Evolutionary conservation across 2,113 vertebrate genomes (phyloP).

Genomic region (Psophia crepitans): DNA sequence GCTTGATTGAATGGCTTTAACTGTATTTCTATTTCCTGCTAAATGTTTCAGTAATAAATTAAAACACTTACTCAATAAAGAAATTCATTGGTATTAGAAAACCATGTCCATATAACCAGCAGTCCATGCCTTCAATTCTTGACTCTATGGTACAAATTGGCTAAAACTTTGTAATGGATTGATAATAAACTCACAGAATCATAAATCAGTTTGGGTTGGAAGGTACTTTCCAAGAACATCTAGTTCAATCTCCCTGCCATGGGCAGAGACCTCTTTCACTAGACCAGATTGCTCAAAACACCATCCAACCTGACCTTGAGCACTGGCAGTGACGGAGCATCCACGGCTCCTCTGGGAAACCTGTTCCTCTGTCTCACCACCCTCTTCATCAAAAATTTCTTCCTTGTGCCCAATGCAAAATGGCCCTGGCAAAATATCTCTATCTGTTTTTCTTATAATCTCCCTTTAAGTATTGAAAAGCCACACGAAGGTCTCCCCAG

Average conservation of each 20-base stretch:
- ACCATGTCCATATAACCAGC: background rate
- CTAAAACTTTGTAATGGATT: background rate
- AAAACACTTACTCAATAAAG: background rate
- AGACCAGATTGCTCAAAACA: background rate
- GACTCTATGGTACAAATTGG: background rate
- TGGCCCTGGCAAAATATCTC: background rate
- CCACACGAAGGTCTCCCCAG: background rate
- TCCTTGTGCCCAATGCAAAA: background rate
- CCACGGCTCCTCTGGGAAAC: background rate
- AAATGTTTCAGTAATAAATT: background rate
- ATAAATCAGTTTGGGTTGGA: background rate
- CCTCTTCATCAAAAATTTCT: background rate
- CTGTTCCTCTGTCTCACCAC: background rate
- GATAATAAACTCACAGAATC: background rate
- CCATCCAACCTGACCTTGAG: background rate
- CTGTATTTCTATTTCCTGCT: background rate
- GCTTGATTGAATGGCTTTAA: background rate
- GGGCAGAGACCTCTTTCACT: background rate
- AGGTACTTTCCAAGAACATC: background rate
- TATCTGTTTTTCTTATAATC: background rate
- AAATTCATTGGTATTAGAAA: background rate
- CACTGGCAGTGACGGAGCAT: background rate
- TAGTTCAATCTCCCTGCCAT: background rate
- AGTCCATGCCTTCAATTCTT: background rate
- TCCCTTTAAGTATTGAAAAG: background rate